These are phyloP conservation scores for Dicaeum eximium DNA, from an alignment of 2,113 vertebrate genomes.

Conservation along the genomic window DNA sequence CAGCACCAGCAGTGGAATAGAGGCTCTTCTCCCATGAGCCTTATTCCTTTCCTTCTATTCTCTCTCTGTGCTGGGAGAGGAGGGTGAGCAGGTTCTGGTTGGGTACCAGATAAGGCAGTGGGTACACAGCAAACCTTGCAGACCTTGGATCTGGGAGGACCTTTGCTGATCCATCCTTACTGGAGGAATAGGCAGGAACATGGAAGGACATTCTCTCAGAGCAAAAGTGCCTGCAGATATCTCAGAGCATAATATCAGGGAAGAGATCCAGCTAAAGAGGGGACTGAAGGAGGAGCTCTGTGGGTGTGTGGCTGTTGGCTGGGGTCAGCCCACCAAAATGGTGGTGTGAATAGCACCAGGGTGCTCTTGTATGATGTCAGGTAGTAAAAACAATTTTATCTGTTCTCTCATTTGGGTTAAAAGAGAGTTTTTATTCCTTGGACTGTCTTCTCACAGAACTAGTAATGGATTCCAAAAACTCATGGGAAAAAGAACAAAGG, in stretches of 20 bases:
- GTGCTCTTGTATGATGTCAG: background rate
- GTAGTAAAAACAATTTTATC: background rate
- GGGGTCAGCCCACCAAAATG: background rate
- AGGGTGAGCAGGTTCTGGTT: background rate
- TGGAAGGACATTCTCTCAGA: background rate
- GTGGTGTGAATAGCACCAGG: background rate
- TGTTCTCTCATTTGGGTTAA: background rate
- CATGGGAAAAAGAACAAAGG: background rate
- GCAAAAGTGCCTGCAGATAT: background rate
- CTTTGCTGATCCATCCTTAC: background rate
- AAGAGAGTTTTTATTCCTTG: background rate
- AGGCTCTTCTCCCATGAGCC: background rate
- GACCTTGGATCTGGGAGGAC: background rate
- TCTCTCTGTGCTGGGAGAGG: background rate
- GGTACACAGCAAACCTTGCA: background rate
- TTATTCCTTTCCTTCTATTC: background rate
- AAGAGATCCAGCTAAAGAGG: background rate
- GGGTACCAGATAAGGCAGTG: background rate
- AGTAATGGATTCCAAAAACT: background rate
- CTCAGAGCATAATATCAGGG: background rate
- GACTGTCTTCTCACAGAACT: background rate
- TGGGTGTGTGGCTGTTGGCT: background rate
- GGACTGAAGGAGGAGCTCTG: accelerated
- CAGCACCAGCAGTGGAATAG: background rate
- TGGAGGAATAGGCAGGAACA: background rate